Conservation (phyloP, 1,140 invertebrate genomes). For the Ephestia elutella region DNA sequence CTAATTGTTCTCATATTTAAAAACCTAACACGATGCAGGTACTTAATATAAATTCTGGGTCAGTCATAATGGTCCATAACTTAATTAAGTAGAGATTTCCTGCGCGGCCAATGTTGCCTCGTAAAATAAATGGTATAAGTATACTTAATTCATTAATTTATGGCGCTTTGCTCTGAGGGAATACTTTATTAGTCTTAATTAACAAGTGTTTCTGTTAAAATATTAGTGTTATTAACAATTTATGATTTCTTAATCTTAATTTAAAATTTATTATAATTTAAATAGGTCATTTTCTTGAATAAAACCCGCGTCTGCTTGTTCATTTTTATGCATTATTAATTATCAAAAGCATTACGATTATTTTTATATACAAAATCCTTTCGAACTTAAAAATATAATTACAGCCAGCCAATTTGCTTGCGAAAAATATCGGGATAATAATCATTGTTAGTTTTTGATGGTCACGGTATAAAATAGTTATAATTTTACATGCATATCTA, state of each 20-base stretch:
- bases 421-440: too few relatives aligned
- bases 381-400: too few relatives aligned
- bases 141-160: constrained; percentile 37
- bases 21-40: neutral
- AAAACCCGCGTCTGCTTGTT: too few relatives aligned
- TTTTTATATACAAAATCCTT: too few relatives aligned
- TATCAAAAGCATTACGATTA: too few relatives aligned
- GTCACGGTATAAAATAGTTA: too few relatives aligned
- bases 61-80: constrained; percentile 30
- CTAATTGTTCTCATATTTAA: neutral
- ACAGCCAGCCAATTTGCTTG: too few relatives aligned
- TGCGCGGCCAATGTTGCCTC: constrained; percentile 13
- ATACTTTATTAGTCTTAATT: constrained; percentile 9
- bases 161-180: constrained; percentile 5
- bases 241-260: neutral
- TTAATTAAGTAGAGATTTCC: constrained; percentile 35
- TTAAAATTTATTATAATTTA: too few relatives aligned
- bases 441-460: too few relatives aligned
- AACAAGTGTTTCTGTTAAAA: neutral
- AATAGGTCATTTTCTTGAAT: too few relatives aligned
- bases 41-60: constrained; percentile 13
- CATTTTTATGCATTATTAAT: too few relatives aligned
- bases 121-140: constrained; percentile 38
- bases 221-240: neutral
- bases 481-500: too few relatives aligned